Percentiles rank a stretch among this genome's conserved stretches.
Conservation (phyloP, 2,797 vertebrate genomes). For the Epinephelus malabaricus region DNA sequence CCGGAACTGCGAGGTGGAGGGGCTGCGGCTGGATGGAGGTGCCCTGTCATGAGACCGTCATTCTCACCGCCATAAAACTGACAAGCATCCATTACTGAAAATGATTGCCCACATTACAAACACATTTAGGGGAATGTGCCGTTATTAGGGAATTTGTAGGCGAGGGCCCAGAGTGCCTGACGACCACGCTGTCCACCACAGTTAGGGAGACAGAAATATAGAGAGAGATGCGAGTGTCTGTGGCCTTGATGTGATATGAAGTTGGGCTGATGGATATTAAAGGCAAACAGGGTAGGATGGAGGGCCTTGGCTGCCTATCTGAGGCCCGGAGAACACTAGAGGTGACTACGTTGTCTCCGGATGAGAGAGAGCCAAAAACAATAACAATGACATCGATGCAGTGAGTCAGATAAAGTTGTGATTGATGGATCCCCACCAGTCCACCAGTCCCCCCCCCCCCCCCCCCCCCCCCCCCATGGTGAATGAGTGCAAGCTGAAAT, state of each 20-base stretch:
- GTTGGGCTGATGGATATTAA: conserved; percentile 79
- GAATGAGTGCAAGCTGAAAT: conserved; percentile 58
- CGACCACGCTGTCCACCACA: conserved; percentile 82
- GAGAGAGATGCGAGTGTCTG: conserved; percentile 75
- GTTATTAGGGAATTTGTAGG: conserved; percentile 91
- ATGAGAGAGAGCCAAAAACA: conserved; percentile 67
- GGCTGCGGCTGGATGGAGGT: conserved; percentile 79
- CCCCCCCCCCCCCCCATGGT: conserved; percentile 9
- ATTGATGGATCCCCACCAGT: conserved; percentile 65
- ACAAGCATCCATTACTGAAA: conserved; percentile 92
- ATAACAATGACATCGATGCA: conserved; percentile 61
- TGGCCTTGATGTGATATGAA: conserved; percentile 78
- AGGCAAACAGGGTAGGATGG: conserved; percentile 72
- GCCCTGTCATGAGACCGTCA: conserved; percentile 86
- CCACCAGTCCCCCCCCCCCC: conserved; percentile 1
- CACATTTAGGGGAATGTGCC: conserved; percentile 90
- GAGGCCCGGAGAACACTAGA: conserved; percentile 57
- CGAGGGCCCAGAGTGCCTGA: conserved; percentile 85
- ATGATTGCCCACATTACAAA: conserved; percentile 92
- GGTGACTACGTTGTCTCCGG: conserved; percentile 67
- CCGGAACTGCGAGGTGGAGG: conserved; percentile 33
- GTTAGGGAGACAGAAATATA: conserved; percentile 80
- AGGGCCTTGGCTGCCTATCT: conserved; percentile 72
- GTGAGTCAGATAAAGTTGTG: conserved; percentile 72
- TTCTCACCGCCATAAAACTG: conserved; percentile 89